Evolutionary conservation across 2,797 vertebrate genomes (phyloP), one percentile per base, ranked within the genome.

Genomic region (Emydoidea blandingii): DNA sequence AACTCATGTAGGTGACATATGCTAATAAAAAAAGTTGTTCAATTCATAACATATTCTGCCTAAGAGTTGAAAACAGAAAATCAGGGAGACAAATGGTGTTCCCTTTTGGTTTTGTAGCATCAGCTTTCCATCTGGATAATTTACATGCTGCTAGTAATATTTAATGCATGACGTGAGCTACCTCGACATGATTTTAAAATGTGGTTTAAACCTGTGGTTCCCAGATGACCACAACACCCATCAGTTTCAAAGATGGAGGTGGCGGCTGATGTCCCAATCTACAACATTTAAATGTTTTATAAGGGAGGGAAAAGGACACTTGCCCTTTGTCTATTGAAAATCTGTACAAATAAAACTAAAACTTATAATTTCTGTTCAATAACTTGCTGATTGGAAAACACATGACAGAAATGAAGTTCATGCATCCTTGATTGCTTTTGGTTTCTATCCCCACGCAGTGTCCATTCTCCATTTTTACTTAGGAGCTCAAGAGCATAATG

Each of bases 51-150:
- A 74, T 91, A 91, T 87, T 89, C 85, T 95, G 54, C 14, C 68
- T 74, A 87, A 93, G 37, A 65, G 52, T 57, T 59, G 88, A 85
- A 16, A 92, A 81, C 14, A 47, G 83, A 95, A 94, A 79, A 83
- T 94, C 52, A 34, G 37, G 37, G 54, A 93, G 85, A 76, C 18
- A 94, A 95, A 85, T 88, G 80, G 59, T 91, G 79, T 83, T 91
- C 86, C 68, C 54, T 92, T 9, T 19, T n/a, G 62, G n/a, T 68
- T 95, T 92, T 92, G 74, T 91, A 74, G 85, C 65, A 0, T 90
- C 86, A 84, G 85, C 86, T 91, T 95, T 87, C 91, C 89, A 91
- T 87, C 83, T 96, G 95, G 84, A 91, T 92, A 87, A 44, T 8
- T 4, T 59, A 91, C 21, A 37, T 92, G n/a, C 31, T 0, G 1